A percentile compares a stretch with the other conserved stretches of the same genome.
Conservation (phyloP, 2,797 vertebrate species). For the Sphenopsis melanotis region DNA sequence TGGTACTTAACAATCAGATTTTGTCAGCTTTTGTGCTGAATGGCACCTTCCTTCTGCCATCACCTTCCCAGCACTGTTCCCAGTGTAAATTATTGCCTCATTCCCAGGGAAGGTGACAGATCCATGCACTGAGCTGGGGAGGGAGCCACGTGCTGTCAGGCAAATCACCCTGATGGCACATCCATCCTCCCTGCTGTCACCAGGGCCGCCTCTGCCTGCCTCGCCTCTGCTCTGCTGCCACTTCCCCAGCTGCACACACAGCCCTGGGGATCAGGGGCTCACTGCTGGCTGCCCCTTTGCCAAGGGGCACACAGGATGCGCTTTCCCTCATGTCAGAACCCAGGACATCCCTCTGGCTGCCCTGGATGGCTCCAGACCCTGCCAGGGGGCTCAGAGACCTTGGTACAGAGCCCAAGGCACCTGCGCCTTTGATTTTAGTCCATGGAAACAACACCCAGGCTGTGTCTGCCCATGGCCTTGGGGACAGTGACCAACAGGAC, state of each 20-base stretch:
- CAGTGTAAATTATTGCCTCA: not conserved
- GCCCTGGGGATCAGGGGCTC: not conserved
- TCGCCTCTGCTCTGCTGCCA: not conserved
- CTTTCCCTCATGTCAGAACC: not conserved
- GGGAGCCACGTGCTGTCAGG: not conserved
- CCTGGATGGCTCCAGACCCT: no score
- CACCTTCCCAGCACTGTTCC: not conserved
- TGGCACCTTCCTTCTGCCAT: not conserved
- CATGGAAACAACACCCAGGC: no score
- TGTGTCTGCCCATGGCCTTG: no score
- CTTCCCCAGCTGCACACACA: accelerated
- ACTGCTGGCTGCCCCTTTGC: not conserved
- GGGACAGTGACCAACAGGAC: no score
- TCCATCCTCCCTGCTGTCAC: not conserved
- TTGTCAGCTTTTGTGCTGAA: conserved; percentile 43
- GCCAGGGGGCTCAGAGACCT: no score
- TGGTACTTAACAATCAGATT: conserved; percentile 33
- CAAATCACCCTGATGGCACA: not conserved
- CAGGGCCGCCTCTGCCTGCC: not conserved
- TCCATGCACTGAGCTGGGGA: not conserved
- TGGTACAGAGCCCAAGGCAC: no score
- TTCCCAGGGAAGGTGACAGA: not conserved
- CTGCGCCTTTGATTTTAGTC: no score
- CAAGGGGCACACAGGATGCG: no score
- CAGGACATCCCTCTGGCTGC: no score